Percentiles rank a stretch among this genome's conserved stretches.
phyloP scores from a whole-genome alignment of 2,113 vertebrate species.

The Montifringilla adamsi region DNA sequence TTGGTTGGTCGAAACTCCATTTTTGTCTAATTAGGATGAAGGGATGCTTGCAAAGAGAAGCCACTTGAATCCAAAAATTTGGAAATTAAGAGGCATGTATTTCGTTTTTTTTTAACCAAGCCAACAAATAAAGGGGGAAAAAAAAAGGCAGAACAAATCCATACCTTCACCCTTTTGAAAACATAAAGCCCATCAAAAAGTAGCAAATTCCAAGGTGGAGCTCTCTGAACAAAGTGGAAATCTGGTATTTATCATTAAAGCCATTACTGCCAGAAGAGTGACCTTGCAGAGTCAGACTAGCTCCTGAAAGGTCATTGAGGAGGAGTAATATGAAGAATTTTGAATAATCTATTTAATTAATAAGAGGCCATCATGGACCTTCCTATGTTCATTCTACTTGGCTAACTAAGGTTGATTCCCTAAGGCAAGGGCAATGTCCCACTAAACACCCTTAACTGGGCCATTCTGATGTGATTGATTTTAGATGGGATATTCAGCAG shows the following conservation, averaged over 20 bases:
- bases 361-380: background rate
- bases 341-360: background rate
- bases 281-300: background rate
- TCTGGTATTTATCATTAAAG: background rate
- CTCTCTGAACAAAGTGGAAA: background rate
- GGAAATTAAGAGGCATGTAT: background rate
- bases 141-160: background rate
- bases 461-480: background rate
- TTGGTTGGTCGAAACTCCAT: background rate
- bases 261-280: background rate
- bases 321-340: background rate
- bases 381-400: background rate
- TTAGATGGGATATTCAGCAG: background rate
- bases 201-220: background rate
- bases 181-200: background rate
- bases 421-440: accelerated
- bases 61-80: background rate
- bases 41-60: background rate
- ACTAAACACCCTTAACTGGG: background rate
- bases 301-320: background rate
- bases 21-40: background rate
- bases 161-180: background rate
- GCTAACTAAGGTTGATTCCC: background rate
- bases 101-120: background rate
- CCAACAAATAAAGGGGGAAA: background rate